These are phyloP conservation scores for Sphinx pinastri DNA, from an alignment of 2,888 invertebrate genomes.

Conservation along the genomic window DNA sequence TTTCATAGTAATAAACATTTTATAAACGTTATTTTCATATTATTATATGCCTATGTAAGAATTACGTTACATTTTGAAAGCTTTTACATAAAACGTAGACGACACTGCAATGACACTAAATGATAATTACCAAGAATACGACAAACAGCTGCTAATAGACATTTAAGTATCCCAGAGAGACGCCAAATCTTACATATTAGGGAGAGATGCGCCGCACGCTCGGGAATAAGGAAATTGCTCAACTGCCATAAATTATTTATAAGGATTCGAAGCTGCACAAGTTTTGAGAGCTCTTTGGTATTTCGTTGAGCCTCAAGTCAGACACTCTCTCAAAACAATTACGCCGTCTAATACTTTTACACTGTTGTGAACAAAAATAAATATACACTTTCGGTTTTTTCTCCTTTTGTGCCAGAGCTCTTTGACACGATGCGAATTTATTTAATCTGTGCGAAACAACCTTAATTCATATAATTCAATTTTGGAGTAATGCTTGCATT, in stretches of 20 bases:
- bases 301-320: slow-evolving; percentile 25
- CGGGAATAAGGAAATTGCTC: slow-evolving; percentile 65
- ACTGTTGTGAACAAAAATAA: slow-evolving; percentile 24
- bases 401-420: not conserved
- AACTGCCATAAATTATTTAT: slow-evolving; percentile 79
- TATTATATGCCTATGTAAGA: too few relatives aligned
- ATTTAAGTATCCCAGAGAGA: slow-evolving; percentile 62
- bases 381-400: slow-evolving; percentile 16
- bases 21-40: too few relatives aligned
- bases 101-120: slow-evolving; percentile 40
- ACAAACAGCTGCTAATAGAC: slow-evolving; percentile 61
- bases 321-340: slow-evolving; percentile 30
- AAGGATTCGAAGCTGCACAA: slow-evolving; percentile 67
- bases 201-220: slow-evolving; percentile 42
- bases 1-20: too few relatives aligned
- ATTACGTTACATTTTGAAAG: not conserved
- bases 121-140: slow-evolving; percentile 54
- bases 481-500: not conserved
- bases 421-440: slow-evolving; percentile 8
- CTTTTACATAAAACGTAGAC: not conserved
- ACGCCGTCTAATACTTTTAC: slow-evolving; percentile 27
- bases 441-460: slow-evolving; percentile 8
- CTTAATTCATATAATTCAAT: slow-evolving; percentile 13
- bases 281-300: slow-evolving; percentile 69
- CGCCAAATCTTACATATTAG: slow-evolving; percentile 70